Evolutionary conservation across 2,888 invertebrate species (phyloP).

Genomic region (Chalcosyrphus nemorum): DNA sequence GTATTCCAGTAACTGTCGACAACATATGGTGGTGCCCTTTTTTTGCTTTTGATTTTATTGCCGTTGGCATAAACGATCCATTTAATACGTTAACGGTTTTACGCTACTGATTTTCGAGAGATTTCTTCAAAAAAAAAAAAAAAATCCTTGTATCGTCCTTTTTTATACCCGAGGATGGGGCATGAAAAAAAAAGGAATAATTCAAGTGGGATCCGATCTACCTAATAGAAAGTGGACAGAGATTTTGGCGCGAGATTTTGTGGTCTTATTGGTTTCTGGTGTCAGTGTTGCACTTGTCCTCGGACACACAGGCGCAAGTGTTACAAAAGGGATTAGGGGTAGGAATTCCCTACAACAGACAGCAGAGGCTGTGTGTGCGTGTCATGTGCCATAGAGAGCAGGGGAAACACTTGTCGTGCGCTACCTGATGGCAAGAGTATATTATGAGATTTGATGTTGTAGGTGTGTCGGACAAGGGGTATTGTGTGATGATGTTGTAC

Average conservation of each 20-base stretch:
- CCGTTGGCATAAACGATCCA: constrained; percentile 34
- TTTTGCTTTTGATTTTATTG: constrained; percentile 34
- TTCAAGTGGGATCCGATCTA: constrained; percentile 41
- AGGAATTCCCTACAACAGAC: neutral
- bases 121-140: neutral
- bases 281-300: constrained; percentile 5
- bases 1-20: constrained; percentile 36
- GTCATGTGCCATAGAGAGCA: constrained; percentile 23
- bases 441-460: constrained; percentile 9
- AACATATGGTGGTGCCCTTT: constrained; percentile 51
- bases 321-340: neutral
- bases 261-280: constrained; percentile 39
- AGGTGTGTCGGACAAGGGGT: constrained; percentile 58
- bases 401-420: constrained; percentile 63
- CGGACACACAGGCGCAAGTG: constrained; percentile 14
- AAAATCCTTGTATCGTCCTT: constrained; percentile 14
- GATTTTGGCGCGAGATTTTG: constrained; percentile 34
- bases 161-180: too few species aligned
- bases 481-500: constrained; percentile 6
- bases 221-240: neutral
- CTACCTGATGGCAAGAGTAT: constrained; percentile 56
- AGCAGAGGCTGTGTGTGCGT: neutral
- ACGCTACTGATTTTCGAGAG: constrained; percentile 65
- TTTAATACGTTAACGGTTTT: constrained; percentile 64
- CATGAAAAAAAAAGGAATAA: neutral